Evolutionary conservation across 2,113 vertebrate species (phyloP).

Genomic region (Guaruba guarouba): DNA sequence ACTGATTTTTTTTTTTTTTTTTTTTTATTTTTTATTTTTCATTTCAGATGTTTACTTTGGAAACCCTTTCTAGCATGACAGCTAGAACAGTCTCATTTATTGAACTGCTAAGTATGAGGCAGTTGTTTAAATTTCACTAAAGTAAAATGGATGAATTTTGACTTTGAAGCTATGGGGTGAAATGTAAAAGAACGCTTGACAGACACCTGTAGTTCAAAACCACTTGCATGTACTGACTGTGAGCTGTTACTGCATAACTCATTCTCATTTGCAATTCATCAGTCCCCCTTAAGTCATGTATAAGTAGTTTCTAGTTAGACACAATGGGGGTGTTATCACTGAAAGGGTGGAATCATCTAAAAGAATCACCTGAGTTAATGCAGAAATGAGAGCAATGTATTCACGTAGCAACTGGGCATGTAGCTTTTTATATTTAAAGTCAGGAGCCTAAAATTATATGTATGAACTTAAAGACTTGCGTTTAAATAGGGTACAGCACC

Average conservation of each 20-base stretch:
- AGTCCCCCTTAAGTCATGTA: neutral
- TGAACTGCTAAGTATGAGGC: neutral
- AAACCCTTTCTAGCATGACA: neutral
- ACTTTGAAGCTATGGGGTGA: conserved; percentile 7
- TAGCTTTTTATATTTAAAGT: neutral
- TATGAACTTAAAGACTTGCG: neutral
- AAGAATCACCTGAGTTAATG: conserved; percentile 36
- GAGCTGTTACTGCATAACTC: neutral
- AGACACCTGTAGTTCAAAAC: conserved; percentile 42
- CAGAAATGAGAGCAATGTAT: conserved; percentile 27
- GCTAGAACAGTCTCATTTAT: neutral
- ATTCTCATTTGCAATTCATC: conserved; percentile 22
- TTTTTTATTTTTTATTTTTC: neutral
- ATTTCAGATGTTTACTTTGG: neutral
- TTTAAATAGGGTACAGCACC: neutral
- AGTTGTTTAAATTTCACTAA: neutral
- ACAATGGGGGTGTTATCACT: neutral
- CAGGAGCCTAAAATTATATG: neutral
- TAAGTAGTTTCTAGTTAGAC: conserved; percentile 44
- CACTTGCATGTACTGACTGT: neutral
- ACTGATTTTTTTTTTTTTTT: too few species aligned
- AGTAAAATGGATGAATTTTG: conserved; percentile 25
- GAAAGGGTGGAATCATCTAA: neutral
- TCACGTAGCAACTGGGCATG: neutral
- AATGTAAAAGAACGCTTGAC: conserved; percentile 10